Base-by-base conservation (phyloP, 1,140 invertebrate species). In the Orussus abietinus region DNA sequence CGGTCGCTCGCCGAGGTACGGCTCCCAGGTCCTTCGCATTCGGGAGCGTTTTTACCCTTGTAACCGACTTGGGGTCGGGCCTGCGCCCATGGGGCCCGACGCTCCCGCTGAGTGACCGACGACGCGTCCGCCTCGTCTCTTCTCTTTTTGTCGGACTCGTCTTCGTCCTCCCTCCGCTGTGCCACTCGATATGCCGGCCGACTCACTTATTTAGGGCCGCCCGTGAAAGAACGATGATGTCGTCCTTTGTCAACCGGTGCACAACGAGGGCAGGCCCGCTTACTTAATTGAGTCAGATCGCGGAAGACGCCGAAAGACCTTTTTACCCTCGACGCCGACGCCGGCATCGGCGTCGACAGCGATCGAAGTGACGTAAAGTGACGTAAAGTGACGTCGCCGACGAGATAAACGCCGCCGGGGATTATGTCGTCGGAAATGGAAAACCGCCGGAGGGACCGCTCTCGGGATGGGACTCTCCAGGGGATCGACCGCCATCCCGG, bases 221-320 rank as follows among this genome's bases (percentile, higher is more conserved):
- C 55, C 49, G 58, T 64, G 57, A 63, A 64, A 58, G 59, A 62
- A 64, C 62, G 63, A 61, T 63, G 59, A 66, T 63, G 61, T 63
- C 55, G 63, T 66, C 61, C 57, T 61, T 66, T 66, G 62, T 66
- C 61, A 62, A 51, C 42, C 38, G 17, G 25, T 49, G 33, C 30
- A 44, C 22, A 22, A 26, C 7, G 29, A 14, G 17, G 30, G 9
- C 21, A 30, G 15, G 3, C 21, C 10, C 19, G 35, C 41, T 55
- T 47, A 64, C 59, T 67, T 66, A 63, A 67, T 67, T 64, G 60
- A 67, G 57, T 64, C 53, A 53, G 64, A 63, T 59, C 56, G 62
- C 47, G 52, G 45, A 62, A 59, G 53, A 55, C 42, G 33, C 43
- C 30, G 38, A 42, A 26, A 46, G 49, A 35, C n/a, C 20, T 43